Evolutionary conservation across 2,113 vertebrate genomes (phyloP).

Genomic region (Ciconia maguari): DNA sequence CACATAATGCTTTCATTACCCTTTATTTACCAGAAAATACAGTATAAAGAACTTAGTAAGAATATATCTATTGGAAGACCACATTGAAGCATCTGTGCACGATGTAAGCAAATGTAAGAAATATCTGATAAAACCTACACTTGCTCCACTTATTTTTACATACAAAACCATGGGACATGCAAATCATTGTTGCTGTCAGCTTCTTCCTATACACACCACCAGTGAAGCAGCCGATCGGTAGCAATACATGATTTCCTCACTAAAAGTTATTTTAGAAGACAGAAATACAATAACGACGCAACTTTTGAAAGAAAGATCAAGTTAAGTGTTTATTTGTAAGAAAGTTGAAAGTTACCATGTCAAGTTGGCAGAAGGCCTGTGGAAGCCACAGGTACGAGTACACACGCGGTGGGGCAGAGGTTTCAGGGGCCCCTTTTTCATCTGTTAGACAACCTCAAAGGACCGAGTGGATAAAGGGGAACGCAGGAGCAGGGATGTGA

Average conservation of each 20-base stretch:
- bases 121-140: not conserved
- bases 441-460: not conserved
- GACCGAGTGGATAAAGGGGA: not conserved
- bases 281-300: not conserved
- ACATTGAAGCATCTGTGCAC: not conserved
- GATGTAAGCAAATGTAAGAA: not conserved
- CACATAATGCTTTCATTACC: not conserved
- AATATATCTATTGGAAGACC: not conserved
- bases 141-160: not conserved
- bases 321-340: not conserved
- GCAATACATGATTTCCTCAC: not conserved
- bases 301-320: not conserved
- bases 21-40: not conserved
- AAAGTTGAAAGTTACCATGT: not conserved
- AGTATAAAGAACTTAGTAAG: not conserved
- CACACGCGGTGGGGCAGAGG: fast-evolving
- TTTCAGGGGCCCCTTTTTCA: not conserved
- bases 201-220: not conserved
- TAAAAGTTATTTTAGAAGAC: not conserved
- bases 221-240: not conserved
- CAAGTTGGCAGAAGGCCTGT: not conserved
- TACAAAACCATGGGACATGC: not conserved
- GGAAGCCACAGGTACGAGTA: not conserved
- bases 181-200: not conserved
- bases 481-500: not conserved